A percentile compares a stretch with the other conserved stretches of the same genome.
These are phyloP conservation scores for Helarctos malayanus DNA, from an alignment of 2,797 vertebrate genomes.

Conservation along the genomic window DNA sequence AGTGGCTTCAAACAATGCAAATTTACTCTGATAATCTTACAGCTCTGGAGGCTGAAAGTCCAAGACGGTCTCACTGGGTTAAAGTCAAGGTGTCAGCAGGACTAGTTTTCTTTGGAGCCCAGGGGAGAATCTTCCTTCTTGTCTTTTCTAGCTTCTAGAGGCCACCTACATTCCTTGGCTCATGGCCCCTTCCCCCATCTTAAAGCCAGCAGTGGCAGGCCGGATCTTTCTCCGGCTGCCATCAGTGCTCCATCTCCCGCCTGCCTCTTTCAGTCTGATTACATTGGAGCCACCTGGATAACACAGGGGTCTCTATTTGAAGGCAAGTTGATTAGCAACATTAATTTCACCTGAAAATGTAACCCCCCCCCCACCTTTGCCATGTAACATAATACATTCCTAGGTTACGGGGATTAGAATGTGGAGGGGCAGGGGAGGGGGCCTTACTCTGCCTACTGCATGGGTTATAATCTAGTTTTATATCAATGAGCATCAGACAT, in stretches of 20 bases:
- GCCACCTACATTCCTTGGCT: neutral
- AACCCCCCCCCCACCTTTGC: neutral
- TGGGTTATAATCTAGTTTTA: neutral
- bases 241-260: neutral
- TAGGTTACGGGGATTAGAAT: neutral
- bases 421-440: neutral
- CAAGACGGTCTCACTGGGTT: neutral
- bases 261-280: neutral
- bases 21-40: neutral
- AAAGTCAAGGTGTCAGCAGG: neutral
- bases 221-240: neutral
- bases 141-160: neutral
- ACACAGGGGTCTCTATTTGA: neutral
- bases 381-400: neutral
- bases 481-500: neutral
- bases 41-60: neutral
- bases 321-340: neutral
- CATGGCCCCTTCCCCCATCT: neutral
- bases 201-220: neutral
- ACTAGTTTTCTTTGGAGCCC: neutral
- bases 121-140: neutral
- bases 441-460: neutral
- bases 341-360: slow-evolving; percentile 16
- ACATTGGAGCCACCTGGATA: neutral
- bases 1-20: neutral